Evolutionary conservation across 1,140 invertebrate species (phyloP).

Genomic region (Macrobrachium rosenbergii): DNA sequence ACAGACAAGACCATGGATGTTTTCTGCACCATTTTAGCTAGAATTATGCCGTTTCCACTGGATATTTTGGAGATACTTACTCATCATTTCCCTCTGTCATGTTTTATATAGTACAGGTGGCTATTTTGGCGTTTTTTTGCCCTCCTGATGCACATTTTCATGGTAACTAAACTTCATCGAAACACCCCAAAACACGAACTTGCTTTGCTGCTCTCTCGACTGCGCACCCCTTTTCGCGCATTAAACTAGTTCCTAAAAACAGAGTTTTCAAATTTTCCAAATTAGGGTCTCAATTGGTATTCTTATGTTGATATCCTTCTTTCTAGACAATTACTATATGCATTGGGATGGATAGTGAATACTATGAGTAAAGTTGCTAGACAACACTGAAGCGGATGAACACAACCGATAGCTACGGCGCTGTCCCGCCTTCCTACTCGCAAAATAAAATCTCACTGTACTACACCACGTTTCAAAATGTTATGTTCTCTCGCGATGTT

Average conservation of each 20-base stretch:
- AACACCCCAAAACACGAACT: slow-evolving; percentile 51
- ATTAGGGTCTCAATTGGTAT: no score
- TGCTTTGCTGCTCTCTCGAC: slow-evolving; percentile 11
- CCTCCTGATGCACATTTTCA: slow-evolving; percentile 67
- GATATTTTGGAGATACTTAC: slow-evolving; percentile 67
- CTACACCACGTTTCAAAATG: slow-evolving; percentile 14
- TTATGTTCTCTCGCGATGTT: not conserved
- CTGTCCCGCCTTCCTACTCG: not conserved
- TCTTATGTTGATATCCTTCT: no score
- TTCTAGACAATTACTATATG: no score
- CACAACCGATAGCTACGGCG: slow-evolving; percentile 23
- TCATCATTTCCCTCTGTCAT: slow-evolving; percentile 70
- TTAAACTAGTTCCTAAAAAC: slow-evolving; percentile 40
- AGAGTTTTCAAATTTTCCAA: not conserved
- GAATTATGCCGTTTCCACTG: slow-evolving; percentile 38
- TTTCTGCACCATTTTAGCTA: slow-evolving; percentile 52
- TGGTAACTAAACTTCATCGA: slow-evolving; percentile 66
- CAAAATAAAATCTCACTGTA: not conserved
- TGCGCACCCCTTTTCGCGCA: slow-evolving; percentile 38
- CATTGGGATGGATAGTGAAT: not conserved
- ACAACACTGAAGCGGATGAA: slow-evolving; percentile 34
- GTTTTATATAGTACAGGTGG: slow-evolving; percentile 67
- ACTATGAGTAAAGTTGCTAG: slow-evolving; percentile 3
- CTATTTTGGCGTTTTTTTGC: slow-evolving; percentile 67
- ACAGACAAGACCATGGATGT: slow-evolving; percentile 46